Conservation (phyloP, 2,888 invertebrate genomes). For the Cerastis leucographa region DNA sequence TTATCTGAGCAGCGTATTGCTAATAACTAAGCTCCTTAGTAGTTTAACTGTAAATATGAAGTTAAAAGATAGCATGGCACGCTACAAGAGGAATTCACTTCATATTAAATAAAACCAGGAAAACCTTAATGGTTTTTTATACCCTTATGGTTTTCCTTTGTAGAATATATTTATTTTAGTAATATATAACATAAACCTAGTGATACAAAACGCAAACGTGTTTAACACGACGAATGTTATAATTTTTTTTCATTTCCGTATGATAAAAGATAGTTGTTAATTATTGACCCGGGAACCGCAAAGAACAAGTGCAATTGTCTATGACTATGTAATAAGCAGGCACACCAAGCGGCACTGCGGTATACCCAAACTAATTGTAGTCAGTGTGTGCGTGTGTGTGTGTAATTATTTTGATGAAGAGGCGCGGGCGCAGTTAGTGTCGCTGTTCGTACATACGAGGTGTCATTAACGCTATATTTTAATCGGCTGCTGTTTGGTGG, state of each 20-base stretch:
- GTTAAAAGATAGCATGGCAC: not conserved
- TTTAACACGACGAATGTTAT: no score
- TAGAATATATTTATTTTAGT: no score
- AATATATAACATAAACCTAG: no score
- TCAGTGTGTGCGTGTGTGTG: slow-evolving; percentile 40
- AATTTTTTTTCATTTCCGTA: no score
- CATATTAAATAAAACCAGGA: not conserved
- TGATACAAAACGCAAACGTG: not conserved
- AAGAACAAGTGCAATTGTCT: not conserved
- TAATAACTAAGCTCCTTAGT: not conserved
- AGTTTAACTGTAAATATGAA: not conserved
- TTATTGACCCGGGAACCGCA: not conserved
- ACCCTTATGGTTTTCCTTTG: no score
- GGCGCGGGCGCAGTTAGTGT: slow-evolving; percentile 61
- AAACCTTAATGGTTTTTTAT: no score
- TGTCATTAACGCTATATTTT: slow-evolving; percentile 52
- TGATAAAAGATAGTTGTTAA: not conserved
- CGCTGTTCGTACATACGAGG: slow-evolving; percentile 2
- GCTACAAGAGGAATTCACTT: no score
- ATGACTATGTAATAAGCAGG: slow-evolving; percentile 13
- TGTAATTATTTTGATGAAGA: slow-evolving; percentile 73
- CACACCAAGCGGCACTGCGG: slow-evolving; percentile 25
- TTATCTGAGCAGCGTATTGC: not conserved
- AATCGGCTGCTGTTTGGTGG: slow-evolving; percentile 19
- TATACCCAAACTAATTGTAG: slow-evolving; percentile 55